Evolutionary conservation across 2,113 vertebrate species (phyloP).

Genomic region (Odontesthes bonariensis): DNA sequence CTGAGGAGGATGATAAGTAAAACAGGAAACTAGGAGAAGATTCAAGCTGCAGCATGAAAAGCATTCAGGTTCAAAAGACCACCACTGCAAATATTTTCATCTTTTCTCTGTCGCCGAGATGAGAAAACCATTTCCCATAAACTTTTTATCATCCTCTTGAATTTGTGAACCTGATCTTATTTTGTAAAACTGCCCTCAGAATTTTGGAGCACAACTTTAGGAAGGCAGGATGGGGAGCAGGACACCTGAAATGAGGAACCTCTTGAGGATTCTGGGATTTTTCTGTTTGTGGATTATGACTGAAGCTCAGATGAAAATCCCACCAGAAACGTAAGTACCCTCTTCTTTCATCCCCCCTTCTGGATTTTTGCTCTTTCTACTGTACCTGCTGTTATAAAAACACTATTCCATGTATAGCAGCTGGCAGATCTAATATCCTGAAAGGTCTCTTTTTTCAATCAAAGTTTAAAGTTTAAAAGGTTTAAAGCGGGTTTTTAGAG

Average conservation of each 20-base stretch:
- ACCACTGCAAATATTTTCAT: not conserved
- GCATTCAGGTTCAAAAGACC: not conserved
- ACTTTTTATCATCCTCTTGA: conserved; percentile 22
- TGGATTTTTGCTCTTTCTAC: not conserved
- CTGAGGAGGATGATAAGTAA: conserved; percentile 9
- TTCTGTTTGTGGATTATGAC: conserved; percentile 75
- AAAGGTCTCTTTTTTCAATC: too few relatives aligned
- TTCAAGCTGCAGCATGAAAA: conserved; percentile 7
- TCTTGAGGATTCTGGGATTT: conserved; percentile 75
- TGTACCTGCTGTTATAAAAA: too few relatives aligned
- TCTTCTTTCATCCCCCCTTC: not conserved
- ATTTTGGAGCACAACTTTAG: not conserved
- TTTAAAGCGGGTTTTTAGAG: too few relatives aligned
- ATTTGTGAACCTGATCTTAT: conserved; percentile 19
- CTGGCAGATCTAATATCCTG: too few relatives aligned
- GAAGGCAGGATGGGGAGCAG: conserved; percentile 52
- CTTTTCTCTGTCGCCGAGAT: conserved; percentile 43
- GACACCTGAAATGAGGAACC: conserved; percentile 47
- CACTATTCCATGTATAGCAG: too few relatives aligned
- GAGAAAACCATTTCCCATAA: conserved; percentile 54
- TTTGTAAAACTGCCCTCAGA: not conserved
- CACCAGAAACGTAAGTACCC: conserved; percentile 91
- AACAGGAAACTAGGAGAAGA: conserved; percentile 11
- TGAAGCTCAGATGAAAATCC: conserved; percentile 88
- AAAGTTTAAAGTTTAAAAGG: too few relatives aligned